These are phyloP conservation scores for Phortica okadai DNA, from an alignment of 2,888 invertebrate species.

Conservation along the genomic window DNA sequence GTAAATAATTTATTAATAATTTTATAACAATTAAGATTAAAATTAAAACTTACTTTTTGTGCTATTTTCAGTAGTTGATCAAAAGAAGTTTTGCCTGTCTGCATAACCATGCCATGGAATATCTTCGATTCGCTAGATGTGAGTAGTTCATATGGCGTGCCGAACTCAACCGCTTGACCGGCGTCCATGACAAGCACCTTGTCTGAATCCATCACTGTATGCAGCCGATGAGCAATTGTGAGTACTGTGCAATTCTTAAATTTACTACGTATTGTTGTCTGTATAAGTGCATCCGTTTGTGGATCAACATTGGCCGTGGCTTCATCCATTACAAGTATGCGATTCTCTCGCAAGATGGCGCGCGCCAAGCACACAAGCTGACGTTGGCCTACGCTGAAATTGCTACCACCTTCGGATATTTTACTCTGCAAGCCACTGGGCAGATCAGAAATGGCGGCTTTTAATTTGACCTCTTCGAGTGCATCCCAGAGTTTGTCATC, in stretches of 20 bases:
- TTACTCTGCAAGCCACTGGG: slow-evolving; percentile 83
- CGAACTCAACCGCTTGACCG: slow-evolving; percentile 84
- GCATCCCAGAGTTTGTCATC: slow-evolving; percentile 90
- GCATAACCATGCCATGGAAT: slow-evolving; percentile 79
- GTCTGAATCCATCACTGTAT: slow-evolving; percentile 85
- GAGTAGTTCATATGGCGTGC: slow-evolving; percentile 80
- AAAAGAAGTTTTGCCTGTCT: slow-evolving; percentile 82
- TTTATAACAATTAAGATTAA: background rate
- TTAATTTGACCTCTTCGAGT: slow-evolving; percentile 85
- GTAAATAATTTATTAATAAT: background rate
- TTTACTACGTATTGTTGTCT: slow-evolving; percentile 86
- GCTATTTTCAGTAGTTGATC: slow-evolving; percentile 81
- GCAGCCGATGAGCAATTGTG: slow-evolving; percentile 92
- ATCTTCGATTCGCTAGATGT: slow-evolving; percentile 76
- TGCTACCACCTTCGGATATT: slow-evolving; percentile 86
- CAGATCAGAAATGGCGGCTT: slow-evolving; percentile 82
- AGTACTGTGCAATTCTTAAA: slow-evolving; percentile 89
- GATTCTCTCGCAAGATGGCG: slow-evolving; percentile 80
- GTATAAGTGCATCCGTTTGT: slow-evolving; percentile 89
- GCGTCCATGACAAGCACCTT: slow-evolving; percentile 83
- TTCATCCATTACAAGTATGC: slow-evolving; percentile 82
- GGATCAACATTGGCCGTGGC: slow-evolving; percentile 88
- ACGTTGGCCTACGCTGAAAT: slow-evolving; percentile 87
- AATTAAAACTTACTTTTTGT: slow-evolving; percentile 74
- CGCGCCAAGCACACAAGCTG: slow-evolving; percentile 83